Percentiles rank a stretch among this genome's conserved stretches.
These are phyloP conservation scores for Pteruthius melanotis DNA, from an alignment of 2,113 vertebrate genomes.

Conservation along the genomic window DNA sequence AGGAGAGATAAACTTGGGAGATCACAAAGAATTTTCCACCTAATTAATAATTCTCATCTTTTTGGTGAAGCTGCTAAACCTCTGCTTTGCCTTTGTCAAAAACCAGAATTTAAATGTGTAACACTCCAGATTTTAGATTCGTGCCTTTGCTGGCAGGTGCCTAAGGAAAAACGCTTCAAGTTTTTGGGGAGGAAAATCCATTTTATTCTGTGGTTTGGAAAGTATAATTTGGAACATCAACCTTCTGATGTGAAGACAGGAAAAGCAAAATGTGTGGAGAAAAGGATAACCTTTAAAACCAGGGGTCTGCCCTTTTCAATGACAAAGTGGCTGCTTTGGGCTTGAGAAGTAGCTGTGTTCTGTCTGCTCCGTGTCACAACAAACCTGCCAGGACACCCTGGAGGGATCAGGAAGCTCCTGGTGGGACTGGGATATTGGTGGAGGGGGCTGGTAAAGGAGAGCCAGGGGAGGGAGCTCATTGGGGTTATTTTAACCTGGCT, in stretches of 20 bases:
- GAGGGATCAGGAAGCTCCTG: background rate
- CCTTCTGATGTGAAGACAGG: background rate
- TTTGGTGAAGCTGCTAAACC: background rate
- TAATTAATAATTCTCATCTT: background rate
- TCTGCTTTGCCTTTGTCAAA: background rate
- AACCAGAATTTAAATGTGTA: background rate
- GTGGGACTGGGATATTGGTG: fast-evolving
- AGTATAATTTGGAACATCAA: background rate
- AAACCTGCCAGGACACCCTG: background rate
- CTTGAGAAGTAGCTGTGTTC: background rate
- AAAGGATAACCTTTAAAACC: background rate
- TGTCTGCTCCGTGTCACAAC: background rate
- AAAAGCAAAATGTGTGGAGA: background rate
- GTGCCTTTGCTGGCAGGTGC: background rate
- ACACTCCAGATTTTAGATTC: background rate
- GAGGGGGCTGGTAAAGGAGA: too few relatives aligned
- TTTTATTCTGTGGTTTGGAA: background rate
- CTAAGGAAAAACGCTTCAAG: background rate
- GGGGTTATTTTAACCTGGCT: background rate
- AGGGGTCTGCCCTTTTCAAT: background rate
- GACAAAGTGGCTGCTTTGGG: background rate
- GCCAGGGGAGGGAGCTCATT: too few relatives aligned
- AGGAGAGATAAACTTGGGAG: background rate
- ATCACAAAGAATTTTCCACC: background rate
- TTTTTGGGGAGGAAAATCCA: background rate